Evolutionary conservation across 2,888 invertebrate genomes (phyloP).

Genomic region (Trachelus stipa): DNA sequence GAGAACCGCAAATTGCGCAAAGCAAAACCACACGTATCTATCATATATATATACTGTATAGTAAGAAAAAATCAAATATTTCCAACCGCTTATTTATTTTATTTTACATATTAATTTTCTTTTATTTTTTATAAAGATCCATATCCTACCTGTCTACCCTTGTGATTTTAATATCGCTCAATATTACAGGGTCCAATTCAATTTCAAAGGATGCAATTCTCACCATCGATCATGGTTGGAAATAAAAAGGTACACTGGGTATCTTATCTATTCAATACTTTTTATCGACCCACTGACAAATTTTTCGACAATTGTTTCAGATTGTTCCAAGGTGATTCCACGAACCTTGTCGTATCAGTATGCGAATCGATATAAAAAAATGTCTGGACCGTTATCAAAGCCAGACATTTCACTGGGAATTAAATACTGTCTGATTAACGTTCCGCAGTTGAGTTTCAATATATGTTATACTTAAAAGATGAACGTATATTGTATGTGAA

Average conservation of each 20-base stretch:
- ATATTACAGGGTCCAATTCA: neutral
- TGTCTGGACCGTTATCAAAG: slow-evolving; percentile 23
- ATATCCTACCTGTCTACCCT: neutral
- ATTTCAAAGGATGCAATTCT: neutral
- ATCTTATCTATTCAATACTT: neutral
- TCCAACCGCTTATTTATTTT: slow-evolving; percentile 50
- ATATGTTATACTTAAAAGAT: neutral
- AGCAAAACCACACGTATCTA: slow-evolving; percentile 26
- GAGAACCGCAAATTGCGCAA: slow-evolving; percentile 64
- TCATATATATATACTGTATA: neutral
- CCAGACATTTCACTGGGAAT: slow-evolving; percentile 31
- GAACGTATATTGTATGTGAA: neutral
- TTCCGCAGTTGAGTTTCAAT: neutral
- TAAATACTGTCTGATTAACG: slow-evolving; percentile 24
- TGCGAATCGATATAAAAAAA: neutral
- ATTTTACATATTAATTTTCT: slow-evolving; percentile 20
- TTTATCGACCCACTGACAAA: neutral
- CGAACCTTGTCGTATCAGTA: neutral
- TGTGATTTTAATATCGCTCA: neutral
- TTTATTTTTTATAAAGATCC: slow-evolving; percentile 7
- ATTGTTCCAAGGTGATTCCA: neutral
- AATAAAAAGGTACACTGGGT: neutral
- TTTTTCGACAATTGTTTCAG: neutral
- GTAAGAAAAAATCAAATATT: slow-evolving; percentile 51
- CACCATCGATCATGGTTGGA: no score